These are phyloP conservation scores for Anoplopoma fimbria DNA, from an alignment of 2,113 vertebrate species.

Conservation along the genomic window DNA sequence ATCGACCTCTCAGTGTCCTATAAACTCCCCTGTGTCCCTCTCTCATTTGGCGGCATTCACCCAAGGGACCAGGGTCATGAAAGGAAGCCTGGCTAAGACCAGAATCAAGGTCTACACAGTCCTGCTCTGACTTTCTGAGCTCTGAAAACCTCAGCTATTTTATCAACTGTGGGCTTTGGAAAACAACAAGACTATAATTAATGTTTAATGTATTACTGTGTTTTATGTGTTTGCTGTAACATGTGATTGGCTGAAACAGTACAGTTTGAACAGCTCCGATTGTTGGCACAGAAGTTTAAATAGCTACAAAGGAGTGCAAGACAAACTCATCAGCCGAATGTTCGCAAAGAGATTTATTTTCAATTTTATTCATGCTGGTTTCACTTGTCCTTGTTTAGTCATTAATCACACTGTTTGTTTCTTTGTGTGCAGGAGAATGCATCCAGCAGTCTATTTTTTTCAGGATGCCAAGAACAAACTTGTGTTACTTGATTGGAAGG, in stretches of 20 bases:
- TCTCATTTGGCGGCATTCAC: constrained; percentile 43
- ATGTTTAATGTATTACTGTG: constrained; percentile 15
- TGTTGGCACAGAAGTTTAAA: constrained; percentile 18
- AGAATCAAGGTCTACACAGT: constrained; percentile 12
- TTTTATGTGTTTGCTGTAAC: constrained; percentile 2
- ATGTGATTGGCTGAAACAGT: neutral
- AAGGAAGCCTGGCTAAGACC: constrained; percentile 31
- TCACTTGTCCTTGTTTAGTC: neutral
- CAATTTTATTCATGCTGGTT: neutral
- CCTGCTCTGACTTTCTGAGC: constrained; percentile 15
- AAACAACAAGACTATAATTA: constrained; percentile 8
- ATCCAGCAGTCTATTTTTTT: neutral
- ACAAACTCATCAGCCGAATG: neutral
- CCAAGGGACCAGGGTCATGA: constrained; percentile 16
- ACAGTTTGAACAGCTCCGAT: constrained; percentile 7
- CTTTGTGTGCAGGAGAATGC: neutral
- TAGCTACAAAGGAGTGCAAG: constrained; percentile 15
- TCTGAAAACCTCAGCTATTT: constrained; percentile 1
- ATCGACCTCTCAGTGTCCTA: neutral
- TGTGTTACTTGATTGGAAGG: neutral
- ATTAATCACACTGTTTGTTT: neutral
- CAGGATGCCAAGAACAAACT: constrained; percentile 6
- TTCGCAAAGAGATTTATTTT: neutral
- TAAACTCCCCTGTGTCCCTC: constrained; percentile 19
- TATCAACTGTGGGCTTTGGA: neutral